A percentile compares a stretch with the other conserved stretches of the same genome.
Conservation (phyloP, 2,797 vertebrate genomes). For the Centropyge bicolor region DNA sequence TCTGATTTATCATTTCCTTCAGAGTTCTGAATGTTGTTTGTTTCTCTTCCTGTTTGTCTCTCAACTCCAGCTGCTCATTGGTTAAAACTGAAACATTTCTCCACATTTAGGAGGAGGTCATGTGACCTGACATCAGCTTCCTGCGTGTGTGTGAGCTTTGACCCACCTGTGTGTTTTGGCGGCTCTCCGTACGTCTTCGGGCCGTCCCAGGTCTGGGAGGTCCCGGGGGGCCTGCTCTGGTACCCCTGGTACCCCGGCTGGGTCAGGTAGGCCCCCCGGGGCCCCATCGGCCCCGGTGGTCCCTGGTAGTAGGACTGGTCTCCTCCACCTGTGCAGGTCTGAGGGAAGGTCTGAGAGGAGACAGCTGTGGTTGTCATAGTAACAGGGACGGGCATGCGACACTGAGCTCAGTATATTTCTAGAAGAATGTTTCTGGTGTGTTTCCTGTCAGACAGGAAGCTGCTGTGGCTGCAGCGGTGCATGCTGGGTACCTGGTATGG, state of each 20-base stretch:
- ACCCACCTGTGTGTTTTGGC: slow-evolving; percentile 53
- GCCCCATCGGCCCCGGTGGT: not conserved
- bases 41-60: no score
- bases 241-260: slow-evolving; percentile 26
- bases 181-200: slow-evolving; percentile 1
- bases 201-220: slow-evolving; percentile 4
- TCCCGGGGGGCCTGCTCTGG: not conserved
- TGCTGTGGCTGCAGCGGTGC: slow-evolving; percentile 11
- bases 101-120: no score
- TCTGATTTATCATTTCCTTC: no score
- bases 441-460: no score
- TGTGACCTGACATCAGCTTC: no score
- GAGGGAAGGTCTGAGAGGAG: slow-evolving; percentile 50
- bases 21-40: no score
- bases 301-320: slow-evolving; percentile 37
- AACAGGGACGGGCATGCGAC: not conserved
- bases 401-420: no score
- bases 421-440: no score
- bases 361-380: not conserved
- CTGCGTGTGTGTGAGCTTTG: not conserved
- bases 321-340: slow-evolving; percentile 21
- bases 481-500: slow-evolving; percentile 74
- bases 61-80: no score
- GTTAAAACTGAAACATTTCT: no score
- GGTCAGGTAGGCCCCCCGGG: not conserved